These are phyloP conservation scores for Schizotus pectinicornis DNA, from an alignment of 2,888 invertebrate genomes.

Conservation along the genomic window DNA sequence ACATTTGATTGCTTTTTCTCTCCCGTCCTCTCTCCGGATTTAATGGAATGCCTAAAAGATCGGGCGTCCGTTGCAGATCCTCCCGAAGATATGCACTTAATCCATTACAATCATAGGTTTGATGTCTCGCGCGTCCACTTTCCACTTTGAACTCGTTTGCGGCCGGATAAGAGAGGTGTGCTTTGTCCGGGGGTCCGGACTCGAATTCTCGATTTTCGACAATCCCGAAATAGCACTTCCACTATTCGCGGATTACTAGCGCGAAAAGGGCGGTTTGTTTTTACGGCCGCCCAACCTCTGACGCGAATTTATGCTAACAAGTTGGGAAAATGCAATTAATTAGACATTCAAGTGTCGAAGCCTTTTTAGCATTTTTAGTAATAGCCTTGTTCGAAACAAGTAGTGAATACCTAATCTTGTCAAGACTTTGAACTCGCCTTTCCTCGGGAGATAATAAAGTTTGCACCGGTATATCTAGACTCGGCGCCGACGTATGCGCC, in stretches of 20 bases:
- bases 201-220: slow-evolving; percentile 32
- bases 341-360: slow-evolving; percentile 59
- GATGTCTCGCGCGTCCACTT: slow-evolving; percentile 26
- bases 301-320: slow-evolving; percentile 54
- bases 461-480: slow-evolving; percentile 41
- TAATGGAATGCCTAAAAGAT: slow-evolving; percentile 38
- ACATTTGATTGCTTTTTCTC: slow-evolving; percentile 36
- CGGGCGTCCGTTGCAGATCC: slow-evolving; percentile 35
- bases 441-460: slow-evolving; percentile 49
- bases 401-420: slow-evolving; percentile 56
- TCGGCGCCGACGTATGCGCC: background rate
- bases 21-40: slow-evolving; percentile 31
- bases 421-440: slow-evolving; percentile 40
- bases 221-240: slow-evolving; percentile 37
- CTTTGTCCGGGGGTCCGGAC: slow-evolving; percentile 38
- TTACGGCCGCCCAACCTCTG: background rate
- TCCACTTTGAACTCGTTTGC: slow-evolving; percentile 39
- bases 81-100: slow-evolving; percentile 43
- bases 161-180: slow-evolving; percentile 38
- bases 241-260: background rate
- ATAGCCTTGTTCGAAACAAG: slow-evolving; percentile 54
- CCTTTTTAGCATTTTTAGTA: slow-evolving; percentile 57
- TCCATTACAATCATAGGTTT: slow-evolving; percentile 45
- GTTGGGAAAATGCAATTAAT: slow-evolving; percentile 57
- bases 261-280: slow-evolving; percentile 3